Evolutionary conservation across 2,797 vertebrate genomes (phyloP).

Genomic region (Neosilurus hyrtlii): DNA sequence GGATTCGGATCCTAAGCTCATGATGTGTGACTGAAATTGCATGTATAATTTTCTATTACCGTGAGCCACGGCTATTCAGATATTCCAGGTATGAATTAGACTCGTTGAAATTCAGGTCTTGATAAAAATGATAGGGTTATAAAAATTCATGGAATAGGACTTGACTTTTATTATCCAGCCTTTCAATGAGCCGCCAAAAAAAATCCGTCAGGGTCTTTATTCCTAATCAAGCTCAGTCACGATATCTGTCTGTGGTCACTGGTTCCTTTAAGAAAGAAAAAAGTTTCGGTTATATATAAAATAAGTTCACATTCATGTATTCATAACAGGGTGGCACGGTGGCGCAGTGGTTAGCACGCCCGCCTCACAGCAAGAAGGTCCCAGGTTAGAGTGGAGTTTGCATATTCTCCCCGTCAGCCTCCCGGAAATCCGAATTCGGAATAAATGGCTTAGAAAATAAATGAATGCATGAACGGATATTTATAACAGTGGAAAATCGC

Average conservation of each 20-base stretch:
- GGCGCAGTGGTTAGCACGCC: too few relatives aligned
- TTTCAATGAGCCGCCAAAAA: not conserved
- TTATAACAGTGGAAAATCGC: too few relatives aligned
- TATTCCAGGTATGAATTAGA: not conserved
- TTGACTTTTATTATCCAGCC: not conserved
- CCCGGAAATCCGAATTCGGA: too few relatives aligned
- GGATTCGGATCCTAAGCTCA: not conserved
- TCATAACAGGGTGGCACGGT: too few relatives aligned
- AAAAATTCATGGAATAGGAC: not conserved
- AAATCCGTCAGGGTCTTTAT: not conserved
- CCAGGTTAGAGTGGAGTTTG: too few relatives aligned
- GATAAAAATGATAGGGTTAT: not conserved
- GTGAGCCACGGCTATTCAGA: not conserved
- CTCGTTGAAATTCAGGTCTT: not conserved
- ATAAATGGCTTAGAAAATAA: too few relatives aligned
- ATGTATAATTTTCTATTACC: not conserved
- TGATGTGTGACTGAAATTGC: not conserved
- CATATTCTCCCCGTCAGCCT: too few relatives aligned
- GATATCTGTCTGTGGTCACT: not conserved
- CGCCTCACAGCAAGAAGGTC: too few relatives aligned
- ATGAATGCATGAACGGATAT: too few relatives aligned
- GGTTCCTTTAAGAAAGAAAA: not conserved
- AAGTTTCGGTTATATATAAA: too few relatives aligned
- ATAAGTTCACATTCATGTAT: too few relatives aligned
- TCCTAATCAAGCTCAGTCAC: not conserved